Evolutionary conservation across 2,797 vertebrate species (phyloP), one percentile per base, ranked within the genome.

Genomic region (Poeciliopsis infans): DNA sequence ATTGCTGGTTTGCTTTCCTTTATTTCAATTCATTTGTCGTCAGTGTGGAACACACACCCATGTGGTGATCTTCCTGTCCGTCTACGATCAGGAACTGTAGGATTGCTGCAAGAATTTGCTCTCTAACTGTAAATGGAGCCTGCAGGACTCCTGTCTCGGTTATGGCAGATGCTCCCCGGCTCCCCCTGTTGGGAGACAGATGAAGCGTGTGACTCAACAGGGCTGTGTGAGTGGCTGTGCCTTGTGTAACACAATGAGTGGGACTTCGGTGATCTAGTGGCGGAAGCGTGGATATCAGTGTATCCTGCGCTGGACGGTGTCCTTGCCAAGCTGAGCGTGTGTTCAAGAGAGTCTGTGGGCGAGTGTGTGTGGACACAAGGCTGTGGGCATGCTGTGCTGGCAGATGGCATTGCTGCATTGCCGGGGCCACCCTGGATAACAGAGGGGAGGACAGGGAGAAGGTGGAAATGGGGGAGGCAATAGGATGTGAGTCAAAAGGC

Each of bases 101-200:
- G 85, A 84, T 76, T 88, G 78, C 74, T 86, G 83, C 77, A 85
- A 79, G 75, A 85, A 85, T 85, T 87, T 70, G 75, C 78, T 83
- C 81, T 85, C 72, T 78, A 71, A 86, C 87, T 87, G 69, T 49
- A 84, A 83, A 77, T 64, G 75, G 77, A 79, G 74, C 43, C 74
- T 79, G 74, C 74, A 57, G 10, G 33, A 85, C 78, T 86, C 75
- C n/a, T 33, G 59, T 89, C 76, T 88, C 46, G 7, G 41, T 81
- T 81, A 81, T 75, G 77, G 88, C 92, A 94, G 93, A 95, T 95
- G 93, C 90, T 92, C 92, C 80, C 76, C 89, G 43, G 91, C 94
- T 94, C 95, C 93, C 95, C 94, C 95, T 96, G 93, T 92, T 94
- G 95, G 93, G 94, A 95, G 95, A 95, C 92, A 87, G 93, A 95